Evolutionary conservation across 1,140 invertebrate genomes (phyloP).

Genomic region (Nomia melanderi): DNA sequence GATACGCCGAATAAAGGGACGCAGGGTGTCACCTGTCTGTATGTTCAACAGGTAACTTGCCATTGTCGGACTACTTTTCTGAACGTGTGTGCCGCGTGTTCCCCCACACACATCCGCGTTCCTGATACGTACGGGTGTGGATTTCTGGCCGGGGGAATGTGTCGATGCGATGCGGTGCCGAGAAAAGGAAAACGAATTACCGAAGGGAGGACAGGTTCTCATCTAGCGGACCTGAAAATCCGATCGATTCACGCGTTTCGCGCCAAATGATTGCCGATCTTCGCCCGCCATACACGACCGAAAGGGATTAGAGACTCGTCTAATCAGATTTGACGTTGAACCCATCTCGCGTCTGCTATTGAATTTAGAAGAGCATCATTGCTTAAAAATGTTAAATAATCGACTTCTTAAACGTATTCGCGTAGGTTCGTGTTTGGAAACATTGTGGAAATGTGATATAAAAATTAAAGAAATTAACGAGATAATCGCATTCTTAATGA

Average conservation of each 20-base stretch:
- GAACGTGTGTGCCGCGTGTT: constrained; percentile 9
- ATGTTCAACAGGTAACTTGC: constrained; percentile 77
- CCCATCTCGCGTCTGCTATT: constrained; percentile 43
- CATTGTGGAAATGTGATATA: no score
- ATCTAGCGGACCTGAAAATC: constrained; percentile 67
- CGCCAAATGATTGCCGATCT: constrained; percentile 40
- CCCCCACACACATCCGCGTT: constrained; percentile 18
- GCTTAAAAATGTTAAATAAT: no score
- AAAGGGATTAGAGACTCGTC: constrained; percentile 35
- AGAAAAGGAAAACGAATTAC: constrained; percentile 42
- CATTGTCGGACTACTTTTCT: constrained; percentile 65
- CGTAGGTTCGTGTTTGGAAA: no score
- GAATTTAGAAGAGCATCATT: constrained; percentile 71
- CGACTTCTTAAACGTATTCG: no score
- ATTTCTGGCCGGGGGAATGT: constrained; percentile 42
- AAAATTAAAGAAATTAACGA: no score
- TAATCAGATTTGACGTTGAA: background rate
- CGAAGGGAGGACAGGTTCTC: constrained; percentile 59
- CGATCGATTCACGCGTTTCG: constrained; percentile 57
- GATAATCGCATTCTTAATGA: no score
- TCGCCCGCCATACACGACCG: constrained; percentile 4
- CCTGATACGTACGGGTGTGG: constrained; percentile 12
- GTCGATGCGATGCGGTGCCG: constrained; percentile 23
- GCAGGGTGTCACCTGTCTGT: constrained; percentile 77
- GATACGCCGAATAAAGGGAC: constrained; percentile 67